Conservation (phyloP, 1,140 invertebrate genomes). For the Drosophila azteca region DNA sequence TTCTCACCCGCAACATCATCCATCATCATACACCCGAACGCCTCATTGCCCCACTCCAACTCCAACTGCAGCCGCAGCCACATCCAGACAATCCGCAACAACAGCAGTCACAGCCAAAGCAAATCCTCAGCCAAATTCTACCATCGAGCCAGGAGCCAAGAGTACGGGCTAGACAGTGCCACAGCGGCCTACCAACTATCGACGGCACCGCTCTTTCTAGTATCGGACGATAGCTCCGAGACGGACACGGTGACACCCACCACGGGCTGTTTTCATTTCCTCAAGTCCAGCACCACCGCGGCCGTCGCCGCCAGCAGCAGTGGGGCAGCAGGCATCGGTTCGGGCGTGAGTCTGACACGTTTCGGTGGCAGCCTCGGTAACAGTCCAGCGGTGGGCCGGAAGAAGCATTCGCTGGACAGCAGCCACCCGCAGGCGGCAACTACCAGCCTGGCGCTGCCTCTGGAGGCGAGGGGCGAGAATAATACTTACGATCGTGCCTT, state of each 20-base stretch:
- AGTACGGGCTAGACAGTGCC: conserved; percentile 52
- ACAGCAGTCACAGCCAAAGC: conserved; percentile 13
- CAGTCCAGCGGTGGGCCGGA: conserved; percentile 73
- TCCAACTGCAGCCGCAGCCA: conserved; percentile 26
- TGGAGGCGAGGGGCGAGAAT: conserved; percentile 51
- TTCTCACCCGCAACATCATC: no score
- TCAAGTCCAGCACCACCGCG: conserved; percentile 27
- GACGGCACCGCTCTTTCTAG: conserved; percentile 20
- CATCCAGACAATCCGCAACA: conserved; percentile 12
- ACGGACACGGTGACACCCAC: conserved; percentile 59
- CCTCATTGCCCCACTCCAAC: conserved; percentile 29
- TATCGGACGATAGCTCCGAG: conserved; percentile 63
- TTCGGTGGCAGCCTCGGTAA: conserved; percentile 74
- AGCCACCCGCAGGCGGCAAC: conserved; percentile 26
- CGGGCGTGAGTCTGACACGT: conserved; percentile 48
- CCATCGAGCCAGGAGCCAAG: conserved; percentile 66
- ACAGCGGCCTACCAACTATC: conserved; percentile 17
- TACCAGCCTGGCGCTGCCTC: conserved; percentile 2
- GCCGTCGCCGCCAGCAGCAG: conserved; percentile 2
- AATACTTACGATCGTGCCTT: conserved; percentile 82
- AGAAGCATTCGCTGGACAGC: conserved; percentile 77
- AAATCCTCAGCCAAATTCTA: conserved; percentile 34
- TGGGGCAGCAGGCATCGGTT: background rate
- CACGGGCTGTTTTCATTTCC: conserved; percentile 70
- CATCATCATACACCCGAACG: conserved; percentile 29